phyloP scores from a whole-genome alignment of 2,113 vertebrate species.

The Grammomys surdaster region DNA sequence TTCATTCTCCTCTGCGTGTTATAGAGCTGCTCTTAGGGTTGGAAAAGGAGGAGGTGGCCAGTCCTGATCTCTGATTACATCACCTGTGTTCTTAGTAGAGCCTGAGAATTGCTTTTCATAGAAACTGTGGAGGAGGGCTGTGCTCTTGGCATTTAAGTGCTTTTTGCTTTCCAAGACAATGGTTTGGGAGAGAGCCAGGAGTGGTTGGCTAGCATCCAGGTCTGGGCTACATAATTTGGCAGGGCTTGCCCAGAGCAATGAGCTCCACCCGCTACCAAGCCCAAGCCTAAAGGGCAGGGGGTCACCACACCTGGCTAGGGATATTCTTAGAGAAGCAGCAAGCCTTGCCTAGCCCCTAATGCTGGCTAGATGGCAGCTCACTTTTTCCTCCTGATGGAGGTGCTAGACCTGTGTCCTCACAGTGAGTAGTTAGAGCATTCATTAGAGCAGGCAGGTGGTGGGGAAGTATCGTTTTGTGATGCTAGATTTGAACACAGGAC shows the following conservation, averaged over 20 bases:
- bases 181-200: slow-evolving; percentile 78
- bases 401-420: not conserved
- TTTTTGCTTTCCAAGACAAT: slow-evolving; percentile 80
- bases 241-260: slow-evolving; percentile 54
- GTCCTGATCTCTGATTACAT: accelerated
- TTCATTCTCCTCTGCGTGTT: not conserved
- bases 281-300: slow-evolving; percentile 48
- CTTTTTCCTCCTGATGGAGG: not conserved
- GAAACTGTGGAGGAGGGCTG: not conserved
- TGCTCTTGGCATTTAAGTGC: slow-evolving; percentile 55
- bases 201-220: slow-evolving; percentile 70
- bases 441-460: not conserved
- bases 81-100: not conserved
- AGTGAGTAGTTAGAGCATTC: not conserved
- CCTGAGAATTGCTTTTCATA: slow-evolving; percentile 5
- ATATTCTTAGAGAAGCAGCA: not conserved
- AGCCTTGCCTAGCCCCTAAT: not conserved
- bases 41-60: not conserved
- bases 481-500: not conserved
- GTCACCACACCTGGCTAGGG: not conserved
- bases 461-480: not conserved
- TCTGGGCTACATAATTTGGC: slow-evolving; percentile 54
- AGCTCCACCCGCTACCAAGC: slow-evolving; percentile 14
- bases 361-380: not conserved
- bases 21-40: not conserved